Evolutionary conservation across 2,797 vertebrate species (phyloP).

Genomic region (Anableps anableps): DNA sequence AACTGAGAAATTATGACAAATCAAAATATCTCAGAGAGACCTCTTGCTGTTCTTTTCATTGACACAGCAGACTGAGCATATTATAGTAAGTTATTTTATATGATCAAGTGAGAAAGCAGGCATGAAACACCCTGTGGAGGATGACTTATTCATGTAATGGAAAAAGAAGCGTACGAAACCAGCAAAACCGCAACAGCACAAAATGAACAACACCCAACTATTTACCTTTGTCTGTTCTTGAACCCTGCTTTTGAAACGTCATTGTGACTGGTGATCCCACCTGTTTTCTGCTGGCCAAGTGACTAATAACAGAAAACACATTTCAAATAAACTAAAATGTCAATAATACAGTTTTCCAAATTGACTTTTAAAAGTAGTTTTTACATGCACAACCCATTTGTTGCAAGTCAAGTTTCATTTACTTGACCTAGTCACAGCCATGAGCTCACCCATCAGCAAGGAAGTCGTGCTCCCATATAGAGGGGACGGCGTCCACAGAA

Average conservation of each 20-base stretch:
- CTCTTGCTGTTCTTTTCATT: not conserved
- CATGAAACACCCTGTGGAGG: not conserved
- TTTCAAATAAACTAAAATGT: not conserved
- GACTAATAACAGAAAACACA: slow-evolving; percentile 72
- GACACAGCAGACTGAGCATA: not conserved
- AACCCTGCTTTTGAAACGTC: slow-evolving; percentile 80
- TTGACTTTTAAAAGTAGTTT: not conserved
- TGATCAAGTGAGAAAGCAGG: not conserved
- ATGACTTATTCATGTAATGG: not conserved
- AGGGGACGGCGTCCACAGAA: slow-evolving; percentile 54
- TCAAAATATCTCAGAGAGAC: not conserved
- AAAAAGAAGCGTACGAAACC: not conserved
- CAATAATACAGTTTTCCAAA: not conserved
- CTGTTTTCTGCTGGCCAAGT: slow-evolving; percentile 84
- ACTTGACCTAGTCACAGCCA: not conserved
- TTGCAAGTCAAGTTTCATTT: not conserved
- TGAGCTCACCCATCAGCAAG: slow-evolving; percentile 86
- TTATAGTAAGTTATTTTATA: not conserved
- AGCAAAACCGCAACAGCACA: not conserved
- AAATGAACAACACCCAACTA: not conserved
- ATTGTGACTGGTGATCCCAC: slow-evolving; percentile 84
- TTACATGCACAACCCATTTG: not conserved
- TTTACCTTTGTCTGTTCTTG: slow-evolving; percentile 78
- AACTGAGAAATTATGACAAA: not conserved
- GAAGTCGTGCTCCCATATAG: slow-evolving; percentile 87